A percentile compares a stretch with the other conserved stretches of the same genome.
Conservation (phyloP, 2,113 vertebrate genomes). For the Poecilia latipinna region DNA sequence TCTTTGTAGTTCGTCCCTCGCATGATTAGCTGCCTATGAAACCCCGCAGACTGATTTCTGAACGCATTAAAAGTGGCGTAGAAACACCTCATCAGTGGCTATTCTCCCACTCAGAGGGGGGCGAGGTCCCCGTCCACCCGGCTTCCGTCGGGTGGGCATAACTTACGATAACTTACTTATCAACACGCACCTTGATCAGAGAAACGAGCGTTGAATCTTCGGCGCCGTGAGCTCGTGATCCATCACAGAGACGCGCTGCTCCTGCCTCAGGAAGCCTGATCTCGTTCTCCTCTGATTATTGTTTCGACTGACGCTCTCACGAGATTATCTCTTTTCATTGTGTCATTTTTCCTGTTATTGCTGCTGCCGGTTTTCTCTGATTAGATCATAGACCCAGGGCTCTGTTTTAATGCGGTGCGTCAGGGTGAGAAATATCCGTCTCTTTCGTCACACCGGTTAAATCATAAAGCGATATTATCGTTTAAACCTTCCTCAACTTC, state of each 20-base stretch:
- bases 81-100: conserved; percentile 39
- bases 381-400: conserved; percentile 45
- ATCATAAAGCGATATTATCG: conserved; percentile 33
- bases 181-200: conserved; percentile 60
- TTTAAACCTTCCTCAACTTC: conserved; percentile 45
- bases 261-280: conserved; percentile 44
- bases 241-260: background rate
- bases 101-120: conserved; percentile 30
- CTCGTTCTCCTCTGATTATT: conserved; percentile 65
- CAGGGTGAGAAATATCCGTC: conserved; percentile 50
- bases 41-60: conserved; percentile 12
- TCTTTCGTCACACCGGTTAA: conserved; percentile 36
- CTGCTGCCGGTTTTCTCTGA: conserved; percentile 49
- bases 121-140: conserved; percentile 57
- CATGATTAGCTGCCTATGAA: conserved; percentile 26
- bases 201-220: conserved; percentile 69
- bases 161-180: conserved; percentile 71
- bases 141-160: conserved; percentile 21
- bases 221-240: conserved; percentile 28
- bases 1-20: conserved; percentile 15
- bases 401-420: conserved; percentile 53
- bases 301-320: conserved; percentile 54
- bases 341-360: conserved; percentile 67
- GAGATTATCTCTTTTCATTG: conserved; percentile 69
- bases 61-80: conserved; percentile 29